Conservation (phyloP, 2,888 invertebrate genomes). For the Eugnorisma glareosa region DNA sequence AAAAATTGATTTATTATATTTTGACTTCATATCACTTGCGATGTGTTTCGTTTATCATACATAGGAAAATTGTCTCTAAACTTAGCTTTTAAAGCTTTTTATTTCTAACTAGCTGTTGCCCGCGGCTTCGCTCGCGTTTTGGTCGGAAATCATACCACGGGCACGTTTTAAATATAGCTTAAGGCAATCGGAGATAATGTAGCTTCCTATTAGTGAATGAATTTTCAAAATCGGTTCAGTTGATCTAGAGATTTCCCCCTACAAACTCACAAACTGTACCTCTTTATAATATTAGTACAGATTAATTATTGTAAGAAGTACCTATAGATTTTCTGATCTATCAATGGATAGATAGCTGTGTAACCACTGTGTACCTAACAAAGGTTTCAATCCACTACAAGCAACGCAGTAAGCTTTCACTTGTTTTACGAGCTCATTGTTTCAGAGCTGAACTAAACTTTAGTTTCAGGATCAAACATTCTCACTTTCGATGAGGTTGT, state of each 20-base stretch:
- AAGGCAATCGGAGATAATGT: too few species aligned
- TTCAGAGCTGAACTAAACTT: constrained; percentile 45
- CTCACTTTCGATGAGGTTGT: constrained; percentile 45
- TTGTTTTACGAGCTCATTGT: constrained; percentile 60
- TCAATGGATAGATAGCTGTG: constrained; percentile 5
- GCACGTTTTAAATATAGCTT: too few species aligned
- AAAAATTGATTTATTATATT: not conserved
- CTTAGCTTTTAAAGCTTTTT: not conserved
- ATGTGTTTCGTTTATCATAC: not conserved
- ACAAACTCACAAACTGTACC: too few species aligned
- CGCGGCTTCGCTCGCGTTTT: too few species aligned
- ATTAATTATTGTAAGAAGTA: too few species aligned
- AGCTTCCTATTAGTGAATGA: too few species aligned
- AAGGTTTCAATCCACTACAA: constrained; percentile 26
- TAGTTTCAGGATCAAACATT: constrained; percentile 51
- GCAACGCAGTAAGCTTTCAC: constrained; percentile 45
- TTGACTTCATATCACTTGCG: not conserved
- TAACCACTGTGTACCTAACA: not conserved
- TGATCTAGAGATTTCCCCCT: too few species aligned
- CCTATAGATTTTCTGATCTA: not conserved
- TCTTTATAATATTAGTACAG: too few species aligned
- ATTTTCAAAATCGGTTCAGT: too few species aligned
- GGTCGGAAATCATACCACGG: too few species aligned
- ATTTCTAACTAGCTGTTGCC: not conserved
- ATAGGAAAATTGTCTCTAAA: not conserved